Conservation (phyloP, 2,797 vertebrate genomes). For the Triplophysa yarkandensis region DNA sequence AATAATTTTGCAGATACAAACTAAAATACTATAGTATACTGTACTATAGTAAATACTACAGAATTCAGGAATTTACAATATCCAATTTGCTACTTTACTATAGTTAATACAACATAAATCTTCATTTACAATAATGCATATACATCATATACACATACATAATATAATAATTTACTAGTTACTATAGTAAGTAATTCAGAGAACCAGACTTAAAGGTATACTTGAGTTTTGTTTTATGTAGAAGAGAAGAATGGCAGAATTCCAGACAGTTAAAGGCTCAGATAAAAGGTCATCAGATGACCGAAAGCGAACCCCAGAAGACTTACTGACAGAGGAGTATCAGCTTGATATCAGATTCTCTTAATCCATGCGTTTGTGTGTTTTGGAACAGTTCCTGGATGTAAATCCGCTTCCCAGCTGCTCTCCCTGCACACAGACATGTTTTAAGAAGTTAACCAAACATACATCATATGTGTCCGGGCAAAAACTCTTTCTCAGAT, state of each 20-base stretch:
- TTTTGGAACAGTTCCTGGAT: constrained; percentile 72
- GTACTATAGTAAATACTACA: too few species aligned
- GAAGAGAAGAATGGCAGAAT: neutral
- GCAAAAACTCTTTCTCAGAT: neutral
- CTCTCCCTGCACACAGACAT: constrained; percentile 61
- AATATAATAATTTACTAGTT: too few species aligned
- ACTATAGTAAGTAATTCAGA: neutral
- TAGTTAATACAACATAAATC: too few species aligned
- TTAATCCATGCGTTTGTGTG: constrained; percentile 61
- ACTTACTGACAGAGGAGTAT: constrained; percentile 28
- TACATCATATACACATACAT: too few species aligned
- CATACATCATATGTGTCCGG: neutral
- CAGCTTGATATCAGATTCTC: constrained; percentile 52
- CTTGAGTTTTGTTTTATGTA: too few species aligned
- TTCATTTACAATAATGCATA: too few species aligned
- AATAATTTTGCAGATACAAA: too few species aligned
- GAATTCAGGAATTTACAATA: too few species aligned
- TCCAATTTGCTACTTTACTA: too few species aligned
- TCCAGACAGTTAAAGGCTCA: neutral
- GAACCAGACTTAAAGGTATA: too few species aligned
- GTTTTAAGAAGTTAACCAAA: constrained; percentile 15
- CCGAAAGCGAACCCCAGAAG: neutral
- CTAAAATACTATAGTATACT: too few species aligned
- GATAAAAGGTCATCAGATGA: constrained; percentile 15
- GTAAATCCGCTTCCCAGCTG: constrained; percentile 72